Base-by-base conservation (phyloP, 1,140 invertebrate genomes). In the Microplitis mediator region DNA sequence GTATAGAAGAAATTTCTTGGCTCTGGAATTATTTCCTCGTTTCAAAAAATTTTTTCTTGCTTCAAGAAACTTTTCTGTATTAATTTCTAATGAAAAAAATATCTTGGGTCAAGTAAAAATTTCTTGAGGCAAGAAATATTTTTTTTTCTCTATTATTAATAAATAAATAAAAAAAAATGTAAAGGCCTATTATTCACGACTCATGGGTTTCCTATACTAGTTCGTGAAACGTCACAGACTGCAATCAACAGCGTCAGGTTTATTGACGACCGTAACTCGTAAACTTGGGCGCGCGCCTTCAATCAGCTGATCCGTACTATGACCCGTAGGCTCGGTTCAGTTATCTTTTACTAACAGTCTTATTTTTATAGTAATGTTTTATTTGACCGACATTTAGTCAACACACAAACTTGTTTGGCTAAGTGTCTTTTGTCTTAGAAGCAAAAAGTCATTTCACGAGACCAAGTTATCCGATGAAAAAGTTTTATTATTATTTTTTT, bases 261-360 rank as follows among this genome's bases (percentile, higher is more conserved):
- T 87, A 87, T 87, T 87, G 86, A 83, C 85, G 82, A 82, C 82
- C 84, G 85, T 86, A 87, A 86, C 84, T 87, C 86, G 85, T 87
- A 86, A 88, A 87, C 81, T 82, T 81, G 83, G 84, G 84, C 82
- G 79, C 74, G 80, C 84, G 83, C 82, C 85, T 86, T 80, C 81
- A 85, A 87, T 87, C 86, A 87, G 86, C 86, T 87, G 86, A 87
- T 88, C 81, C 81, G 81, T 86, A 84, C 82, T 81, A 86, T 84
- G 84, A 86, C 82, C 82, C 80, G 80, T 80, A 68, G 72, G 56
- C 56, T 58, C 9, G 8, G 23, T 58, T 23, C 16, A 23, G 14
- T 58, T 31, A 31, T 31, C 23, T 23, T 31, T 31, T 31, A 58
- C 9, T 23, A 58, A 31, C 23, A 54, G 9, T 5, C 52, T 52